These are phyloP conservation scores for Perodicticus potto DNA, from an alignment of 2,797 vertebrate genomes.

Conservation along the genomic window DNA sequence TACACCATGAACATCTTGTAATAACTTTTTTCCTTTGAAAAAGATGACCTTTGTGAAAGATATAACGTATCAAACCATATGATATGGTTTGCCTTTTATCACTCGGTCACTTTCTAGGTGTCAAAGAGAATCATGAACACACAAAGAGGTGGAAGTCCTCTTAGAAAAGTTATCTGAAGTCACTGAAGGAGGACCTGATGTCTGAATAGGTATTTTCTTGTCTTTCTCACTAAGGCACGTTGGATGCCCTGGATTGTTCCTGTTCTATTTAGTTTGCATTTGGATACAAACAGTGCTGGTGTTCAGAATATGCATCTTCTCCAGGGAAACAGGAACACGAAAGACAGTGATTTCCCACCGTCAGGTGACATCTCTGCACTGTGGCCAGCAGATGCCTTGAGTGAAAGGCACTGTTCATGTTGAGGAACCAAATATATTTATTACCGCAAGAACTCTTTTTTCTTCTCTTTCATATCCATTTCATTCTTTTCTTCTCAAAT, in stretches of 20 bases:
- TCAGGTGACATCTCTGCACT: background rate
- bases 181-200: background rate
- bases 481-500: background rate
- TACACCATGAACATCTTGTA: background rate
- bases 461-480: background rate
- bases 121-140: background rate
- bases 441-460: background rate
- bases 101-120: background rate
- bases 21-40: background rate
- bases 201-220: background rate
- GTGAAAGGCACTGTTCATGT: background rate
- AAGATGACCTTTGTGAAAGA: background rate
- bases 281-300: background rate
- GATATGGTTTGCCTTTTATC: background rate
- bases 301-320: background rate
- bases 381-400: background rate
- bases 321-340: background rate
- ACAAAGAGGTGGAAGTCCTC: background rate
- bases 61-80: background rate
- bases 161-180: conserved; percentile 11
- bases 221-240: background rate
- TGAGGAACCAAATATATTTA: background rate
- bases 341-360: background rate
- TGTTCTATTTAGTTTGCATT: conserved; percentile 52
- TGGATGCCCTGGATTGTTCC: background rate